Evolutionary conservation across 2,113 vertebrate species (phyloP).

Genomic region (Xenopus borealis): DNA sequence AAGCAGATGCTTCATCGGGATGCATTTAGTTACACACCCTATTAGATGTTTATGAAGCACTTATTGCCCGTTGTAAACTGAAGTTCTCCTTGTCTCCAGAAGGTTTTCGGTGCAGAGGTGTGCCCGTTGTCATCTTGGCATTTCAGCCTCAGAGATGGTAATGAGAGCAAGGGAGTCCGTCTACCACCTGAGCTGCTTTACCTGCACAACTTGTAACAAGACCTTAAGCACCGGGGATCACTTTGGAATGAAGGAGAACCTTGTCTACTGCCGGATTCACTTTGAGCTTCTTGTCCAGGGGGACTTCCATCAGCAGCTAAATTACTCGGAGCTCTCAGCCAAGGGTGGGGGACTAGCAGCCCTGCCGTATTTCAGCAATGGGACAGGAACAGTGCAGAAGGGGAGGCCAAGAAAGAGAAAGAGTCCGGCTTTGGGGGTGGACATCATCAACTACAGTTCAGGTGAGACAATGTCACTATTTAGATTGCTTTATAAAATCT

Average conservation of each 20-base stretch:
- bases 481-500: no score
- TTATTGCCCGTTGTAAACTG: constrained; percentile 4
- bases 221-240: constrained; percentile 96
- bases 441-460: constrained; percentile 91
- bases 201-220: constrained; percentile 97
- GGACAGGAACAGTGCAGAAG: constrained; percentile 91
- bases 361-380: constrained; percentile 90
- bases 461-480: constrained; percentile 68
- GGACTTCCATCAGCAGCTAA: constrained; percentile 87
- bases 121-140: constrained; percentile 99
- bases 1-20: no score
- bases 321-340: constrained; percentile 93
- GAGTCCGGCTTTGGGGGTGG: constrained; percentile 92
- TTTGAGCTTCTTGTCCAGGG: constrained; percentile 95
- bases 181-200: constrained; percentile 98
- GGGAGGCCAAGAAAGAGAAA: constrained; percentile 95
- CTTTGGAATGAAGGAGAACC: constrained; percentile 98
- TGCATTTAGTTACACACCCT: no score
- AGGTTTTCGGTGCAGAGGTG: constrained; percentile 99
- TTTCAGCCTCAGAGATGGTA: constrained; percentile 98
- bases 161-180: constrained; percentile 98
- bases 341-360: constrained; percentile 83
- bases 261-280: constrained; percentile 95
- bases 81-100: constrained; percentile 77
- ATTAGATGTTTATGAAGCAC: neutral